A percentile compares a stretch with the other conserved stretches of the same genome.
phyloP scores from a whole-genome alignment of 2,888 invertebrate species.

The Callosobruchus maculatus region DNA sequence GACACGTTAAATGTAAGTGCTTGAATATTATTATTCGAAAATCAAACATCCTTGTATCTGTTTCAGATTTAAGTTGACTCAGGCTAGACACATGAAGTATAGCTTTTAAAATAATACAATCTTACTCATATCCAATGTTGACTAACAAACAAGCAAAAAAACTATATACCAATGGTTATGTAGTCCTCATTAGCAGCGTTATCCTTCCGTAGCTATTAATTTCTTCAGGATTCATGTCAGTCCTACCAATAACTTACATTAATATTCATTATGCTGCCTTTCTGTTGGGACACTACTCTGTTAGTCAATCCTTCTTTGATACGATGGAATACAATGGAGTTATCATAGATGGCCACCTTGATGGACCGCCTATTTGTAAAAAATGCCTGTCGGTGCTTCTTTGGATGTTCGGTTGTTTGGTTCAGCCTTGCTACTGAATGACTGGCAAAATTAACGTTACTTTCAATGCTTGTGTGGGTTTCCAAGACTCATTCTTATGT shows the following conservation, averaged over 20 bases:
- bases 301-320: not conserved
- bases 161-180: not conserved
- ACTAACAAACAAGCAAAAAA: not conserved
- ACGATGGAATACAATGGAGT: not conserved
- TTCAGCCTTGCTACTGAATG: conserved; percentile 31
- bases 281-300: not conserved
- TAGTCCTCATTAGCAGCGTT: not conserved
- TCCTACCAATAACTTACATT: not conserved
- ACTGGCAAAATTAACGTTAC: conserved; percentile 18
- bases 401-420: no score
- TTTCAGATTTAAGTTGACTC: no score
- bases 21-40: no score
- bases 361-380: not conserved
- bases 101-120: no score
- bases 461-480: not conserved
- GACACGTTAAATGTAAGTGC: no score
- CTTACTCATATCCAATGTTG: not conserved
- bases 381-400: conserved; percentile 26
- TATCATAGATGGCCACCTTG: not conserved
- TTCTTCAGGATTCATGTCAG: not conserved
- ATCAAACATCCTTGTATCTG: no score
- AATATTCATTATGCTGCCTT: not conserved
- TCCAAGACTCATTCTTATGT: not conserved
- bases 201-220: not conserved
- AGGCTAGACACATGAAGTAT: no score